Conservation (phyloP, 2,888 invertebrate genomes). For the Tenthredo scrophulariae region DNA sequence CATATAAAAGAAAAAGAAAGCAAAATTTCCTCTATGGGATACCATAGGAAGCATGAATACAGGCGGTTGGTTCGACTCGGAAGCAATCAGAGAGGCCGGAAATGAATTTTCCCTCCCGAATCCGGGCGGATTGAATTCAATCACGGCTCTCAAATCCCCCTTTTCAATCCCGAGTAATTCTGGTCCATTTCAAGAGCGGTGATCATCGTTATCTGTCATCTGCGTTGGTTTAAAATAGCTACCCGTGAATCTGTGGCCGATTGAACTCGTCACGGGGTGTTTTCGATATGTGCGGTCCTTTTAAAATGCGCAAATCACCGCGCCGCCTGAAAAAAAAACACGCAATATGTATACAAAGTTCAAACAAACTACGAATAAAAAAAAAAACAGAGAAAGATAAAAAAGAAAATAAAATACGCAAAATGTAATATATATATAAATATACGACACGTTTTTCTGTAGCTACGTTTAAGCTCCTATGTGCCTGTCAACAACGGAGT, state of each 20-base stretch:
- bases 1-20: background rate
- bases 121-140: constrained; percentile 28
- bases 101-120: constrained; percentile 35
- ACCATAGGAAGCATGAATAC: constrained; percentile 4
- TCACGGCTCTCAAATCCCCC: constrained; percentile 29
- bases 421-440: background rate
- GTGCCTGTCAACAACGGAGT: constrained; percentile 19
- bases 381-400: background rate
- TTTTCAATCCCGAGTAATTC: constrained; percentile 35
- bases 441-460: constrained; percentile 1
- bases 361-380: background rate
- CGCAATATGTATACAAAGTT: constrained; percentile 1
- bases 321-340: background rate
- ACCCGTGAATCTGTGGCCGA: background rate
- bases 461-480: background rate
- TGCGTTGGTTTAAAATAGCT: background rate
- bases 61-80: background rate
- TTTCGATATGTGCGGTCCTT: background rate
- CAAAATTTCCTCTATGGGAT: background rate
- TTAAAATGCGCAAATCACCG: background rate
- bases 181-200: constrained; percentile 3
- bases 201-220: constrained; percentile 28
- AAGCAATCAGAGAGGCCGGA: constrained; percentile 40
- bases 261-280: constrained; percentile 6
- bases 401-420: background rate